Evolutionary conservation across 30 jellyfish, hydroid and myxozoan species (phyloP).

Genomic region (Aurelia aurita): DNA sequence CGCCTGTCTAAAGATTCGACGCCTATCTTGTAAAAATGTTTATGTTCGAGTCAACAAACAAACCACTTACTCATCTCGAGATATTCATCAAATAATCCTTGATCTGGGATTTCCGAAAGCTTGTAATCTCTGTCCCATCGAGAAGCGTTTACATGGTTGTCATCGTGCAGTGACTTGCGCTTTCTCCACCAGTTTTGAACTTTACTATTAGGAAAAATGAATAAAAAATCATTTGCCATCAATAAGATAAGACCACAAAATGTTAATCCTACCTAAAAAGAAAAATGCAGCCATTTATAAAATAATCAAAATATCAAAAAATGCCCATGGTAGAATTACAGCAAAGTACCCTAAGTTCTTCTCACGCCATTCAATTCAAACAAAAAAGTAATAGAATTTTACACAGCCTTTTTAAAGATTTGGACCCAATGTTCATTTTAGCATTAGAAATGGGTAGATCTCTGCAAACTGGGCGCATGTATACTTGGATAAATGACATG

Average conservation of each 20-base stretch:
- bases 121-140: slow-evolving; percentile 80
- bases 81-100: slow-evolving; percentile 80
- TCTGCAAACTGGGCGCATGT: too few species aligned
- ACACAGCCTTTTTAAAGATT: too few species aligned
- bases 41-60: not conserved
- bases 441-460: too few species aligned
- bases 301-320: too few species aligned
- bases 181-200: slow-evolving; percentile 72
- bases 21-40: not conserved
- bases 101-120: slow-evolving; percentile 50
- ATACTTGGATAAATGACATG: too few species aligned
- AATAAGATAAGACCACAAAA: not conserved
- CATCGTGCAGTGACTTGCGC: slow-evolving; percentile 56
- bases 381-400: too few species aligned
- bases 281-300: too few species aligned
- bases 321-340: too few species aligned
- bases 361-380: too few species aligned
- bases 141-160: slow-evolving; percentile 9
- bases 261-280: too few species aligned
- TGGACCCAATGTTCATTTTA: too few species aligned
- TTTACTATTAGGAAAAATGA: slow-evolving; percentile 28
- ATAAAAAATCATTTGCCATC: not conserved
- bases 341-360: too few species aligned
- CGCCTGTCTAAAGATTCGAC: not conserved
- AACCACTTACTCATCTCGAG: slow-evolving; percentile 75